Conservation (phyloP, 2,888 invertebrate species). For the Drosophila affinis region DNA sequence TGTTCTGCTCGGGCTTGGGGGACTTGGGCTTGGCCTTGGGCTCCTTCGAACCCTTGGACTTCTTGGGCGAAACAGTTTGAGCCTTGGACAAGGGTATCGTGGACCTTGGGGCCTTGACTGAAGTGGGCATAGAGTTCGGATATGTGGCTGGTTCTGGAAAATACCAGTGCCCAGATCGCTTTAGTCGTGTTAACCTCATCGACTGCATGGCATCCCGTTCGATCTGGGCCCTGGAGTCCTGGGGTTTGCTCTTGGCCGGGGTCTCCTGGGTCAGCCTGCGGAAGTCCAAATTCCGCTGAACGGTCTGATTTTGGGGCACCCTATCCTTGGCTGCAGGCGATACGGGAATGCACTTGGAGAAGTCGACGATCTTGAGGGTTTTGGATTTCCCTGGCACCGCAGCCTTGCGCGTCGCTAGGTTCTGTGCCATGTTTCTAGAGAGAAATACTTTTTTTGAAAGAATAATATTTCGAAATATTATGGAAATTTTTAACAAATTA, state of each 20-base stretch:
- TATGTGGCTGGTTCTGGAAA: background rate
- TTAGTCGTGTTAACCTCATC: background rate
- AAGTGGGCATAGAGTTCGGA: background rate
- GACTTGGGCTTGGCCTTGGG: background rate
- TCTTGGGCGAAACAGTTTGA: background rate
- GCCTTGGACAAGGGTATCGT: background rate
- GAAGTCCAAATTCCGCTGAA: background rate
- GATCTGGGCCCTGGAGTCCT: background rate
- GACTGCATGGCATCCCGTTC: background rate
- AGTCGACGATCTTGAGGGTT: background rate
- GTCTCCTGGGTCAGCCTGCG: background rate
- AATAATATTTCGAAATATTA: background rate
- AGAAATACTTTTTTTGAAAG: background rate
- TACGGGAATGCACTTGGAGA: background rate
- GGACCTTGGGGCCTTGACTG: background rate
- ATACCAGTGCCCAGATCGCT: background rate
- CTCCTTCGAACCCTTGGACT: conserved; percentile 6
- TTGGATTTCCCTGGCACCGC: background rate
- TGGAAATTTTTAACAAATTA: background rate
- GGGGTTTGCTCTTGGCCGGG: background rate
- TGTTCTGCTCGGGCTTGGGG: conserved; percentile 18
- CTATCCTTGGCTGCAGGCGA: background rate
- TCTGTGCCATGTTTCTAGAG: background rate
- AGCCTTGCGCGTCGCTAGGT: background rate
- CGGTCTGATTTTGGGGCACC: background rate